A percentile compares a stretch with the other conserved stretches of the same genome.
phyloP scores from a whole-genome alignment of 2,888 invertebrate genomes.

The Calameuta idolon region DNA sequence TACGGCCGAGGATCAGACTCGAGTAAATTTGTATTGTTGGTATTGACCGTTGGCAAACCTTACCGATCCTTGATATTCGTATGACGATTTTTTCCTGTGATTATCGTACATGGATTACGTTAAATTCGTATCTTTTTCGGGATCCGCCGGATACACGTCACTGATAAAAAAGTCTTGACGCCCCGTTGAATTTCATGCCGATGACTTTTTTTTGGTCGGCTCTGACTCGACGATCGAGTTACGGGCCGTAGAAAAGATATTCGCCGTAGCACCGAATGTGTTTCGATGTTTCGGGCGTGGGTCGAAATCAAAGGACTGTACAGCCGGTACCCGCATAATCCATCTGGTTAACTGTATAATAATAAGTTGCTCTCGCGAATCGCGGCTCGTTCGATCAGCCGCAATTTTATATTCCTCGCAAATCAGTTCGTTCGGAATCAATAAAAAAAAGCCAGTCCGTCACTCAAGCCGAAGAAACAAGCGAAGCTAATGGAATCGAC shows the following conservation, averaged over 20 bases:
- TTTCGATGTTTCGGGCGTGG: conserved; percentile 14
- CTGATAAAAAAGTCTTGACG: not conserved
- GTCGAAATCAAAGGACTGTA: conserved; percentile 17
- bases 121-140: not conserved
- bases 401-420: not conserved
- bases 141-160: not conserved
- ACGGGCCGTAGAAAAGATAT: not conserved
- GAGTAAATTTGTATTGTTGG: not conserved
- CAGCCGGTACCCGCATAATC: conserved; percentile 25
- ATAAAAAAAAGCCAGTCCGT: not conserved
- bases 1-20: not conserved
- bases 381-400: not conserved
- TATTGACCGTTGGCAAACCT: not conserved
- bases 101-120: not conserved
- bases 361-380: conserved; percentile 10
- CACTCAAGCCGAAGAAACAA: not conserved
- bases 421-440: not conserved
- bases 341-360: conserved; percentile 16
- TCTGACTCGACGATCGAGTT: not conserved
- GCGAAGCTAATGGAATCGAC: not conserved
- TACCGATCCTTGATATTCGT: not conserved
- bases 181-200: not conserved
- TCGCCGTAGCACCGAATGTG: not conserved
- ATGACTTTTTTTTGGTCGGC: not conserved
- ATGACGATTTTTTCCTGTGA: not conserved